phyloP scores from a whole-genome alignment of 2,888 invertebrate species.

The Eupithecia vulgata region DNA sequence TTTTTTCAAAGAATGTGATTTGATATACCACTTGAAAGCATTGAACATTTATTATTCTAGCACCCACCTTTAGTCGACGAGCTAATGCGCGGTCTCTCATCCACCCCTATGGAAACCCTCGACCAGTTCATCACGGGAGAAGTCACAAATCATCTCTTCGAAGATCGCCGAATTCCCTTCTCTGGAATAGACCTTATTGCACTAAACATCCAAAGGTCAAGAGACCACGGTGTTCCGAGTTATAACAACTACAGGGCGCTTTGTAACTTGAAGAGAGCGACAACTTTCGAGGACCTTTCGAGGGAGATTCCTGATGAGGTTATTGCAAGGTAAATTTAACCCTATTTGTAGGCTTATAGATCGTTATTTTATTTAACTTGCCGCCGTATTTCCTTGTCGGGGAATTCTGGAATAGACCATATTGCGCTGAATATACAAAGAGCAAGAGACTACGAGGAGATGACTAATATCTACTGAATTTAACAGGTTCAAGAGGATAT shows the following conservation, averaged over 20 bases:
- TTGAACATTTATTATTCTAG: constrained; percentile 42
- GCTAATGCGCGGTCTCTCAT: constrained; percentile 91
- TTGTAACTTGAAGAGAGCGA: constrained; percentile 94
- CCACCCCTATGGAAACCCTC: constrained; percentile 96
- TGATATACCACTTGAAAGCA: neutral
- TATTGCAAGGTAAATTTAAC: constrained; percentile 81
- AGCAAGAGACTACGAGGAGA: too few species aligned
- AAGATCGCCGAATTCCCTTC: constrained; percentile 93
- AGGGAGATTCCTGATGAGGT: constrained; percentile 94
- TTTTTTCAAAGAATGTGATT: too few species aligned
- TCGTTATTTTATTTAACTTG: too few species aligned
- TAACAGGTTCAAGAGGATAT: constrained; percentile 88
- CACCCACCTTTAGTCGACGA: constrained; percentile 92
- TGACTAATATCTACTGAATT: neutral
- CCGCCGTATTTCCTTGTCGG: too few species aligned
- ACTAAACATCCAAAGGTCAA: constrained; percentile 93
- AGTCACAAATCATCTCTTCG: constrained; percentile 97
- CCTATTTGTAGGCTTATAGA: neutral
- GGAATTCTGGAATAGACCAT: too few species aligned
- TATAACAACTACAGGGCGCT: constrained; percentile 96
- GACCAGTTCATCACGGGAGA: constrained; percentile 97
- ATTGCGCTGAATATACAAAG: too few species aligned
- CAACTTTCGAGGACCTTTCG: constrained; percentile 92
- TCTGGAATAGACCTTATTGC: constrained; percentile 97
- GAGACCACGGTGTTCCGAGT: constrained; percentile 94